Percentiles rank a stretch among this genome's conserved stretches.
phyloP scores from a whole-genome alignment of 2,113 vertebrate species.

The Calypte anna region DNA sequence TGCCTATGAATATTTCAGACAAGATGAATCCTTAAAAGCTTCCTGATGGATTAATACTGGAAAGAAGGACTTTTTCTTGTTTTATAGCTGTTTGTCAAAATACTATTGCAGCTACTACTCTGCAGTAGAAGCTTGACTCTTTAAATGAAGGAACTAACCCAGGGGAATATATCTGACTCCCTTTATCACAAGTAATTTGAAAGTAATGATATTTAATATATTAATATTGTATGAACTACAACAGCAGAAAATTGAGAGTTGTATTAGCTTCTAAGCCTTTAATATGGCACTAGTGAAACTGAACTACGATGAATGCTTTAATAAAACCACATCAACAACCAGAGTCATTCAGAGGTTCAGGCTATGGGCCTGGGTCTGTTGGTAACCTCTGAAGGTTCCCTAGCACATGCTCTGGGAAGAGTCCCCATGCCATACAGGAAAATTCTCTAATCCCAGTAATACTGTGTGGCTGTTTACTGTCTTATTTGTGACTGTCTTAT shows the following conservation, averaged over 20 bases:
- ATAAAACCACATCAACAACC: neutral
- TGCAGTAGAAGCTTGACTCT: conserved; percentile 44
- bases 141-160: conserved; percentile 51
- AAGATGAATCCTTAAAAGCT: conserved; percentile 80
- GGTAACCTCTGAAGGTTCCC: neutral
- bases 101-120: conserved; percentile 13
- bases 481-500: neutral
- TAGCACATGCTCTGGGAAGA: neutral
- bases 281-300: conserved; percentile 53
- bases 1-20: conserved; percentile 88
- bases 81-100: conserved; percentile 78
- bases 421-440: neutral
- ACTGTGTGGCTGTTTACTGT: neutral
- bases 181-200: conserved; percentile 65
- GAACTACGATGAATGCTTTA: conserved; percentile 10
- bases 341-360: neutral
- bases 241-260: conserved; percentile 59
- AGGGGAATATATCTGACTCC: conserved; percentile 21
- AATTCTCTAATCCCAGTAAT: neutral
- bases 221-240: conserved; percentile 67
- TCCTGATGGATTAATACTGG: conserved; percentile 80
- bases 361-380: neutral
- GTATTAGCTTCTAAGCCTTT: conserved; percentile 37
- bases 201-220: conserved; percentile 72
- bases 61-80: conserved; percentile 67